Evolutionary conservation across 2,888 invertebrate genomes (phyloP), one percentile per base, ranked within the genome.

Genomic region (Drosophila buzzatii): DNA sequence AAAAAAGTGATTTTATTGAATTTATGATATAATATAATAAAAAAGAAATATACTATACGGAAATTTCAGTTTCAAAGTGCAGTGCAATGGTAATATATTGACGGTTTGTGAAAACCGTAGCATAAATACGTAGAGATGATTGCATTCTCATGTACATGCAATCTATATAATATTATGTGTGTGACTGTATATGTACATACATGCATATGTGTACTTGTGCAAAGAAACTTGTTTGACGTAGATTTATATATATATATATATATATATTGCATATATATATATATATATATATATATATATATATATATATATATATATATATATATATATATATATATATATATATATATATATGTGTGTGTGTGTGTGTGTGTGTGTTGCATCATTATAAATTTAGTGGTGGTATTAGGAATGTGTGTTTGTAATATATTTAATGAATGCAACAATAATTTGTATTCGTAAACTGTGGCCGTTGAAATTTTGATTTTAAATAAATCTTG

Each of bases 211-310:
- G n/a, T 64, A 23, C 27, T 53, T 59, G 56, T 77, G 47, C 37
- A 65, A 44, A 59, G 59, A 80, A 76, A 76, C 80, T 76, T 80
- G 76, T 76, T 76, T 76, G 65, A 53, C 63, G 71, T 52, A 59
- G 44, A 27, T 27, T 0, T 27, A 27, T 5, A 5, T 27, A 27
- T 27, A 5, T 5, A 5, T 27, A 27, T 27, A 27, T 27, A 27
- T 27, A 27, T 5, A 27, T 27, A 27, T 23, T 23, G 3, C 3
- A 23, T 23, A 23, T 23, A 23, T 23, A 23, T 23, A 23, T 23
- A 23, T 23, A 23, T 3, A 23, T 23, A 23, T 23, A 23, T 23
- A 23, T 23, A 23, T 23, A 23, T 23, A 23, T 23, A 23, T 3
- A 23, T 23, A 23, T 23, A 23, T 3, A 23, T 3, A 23, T 3